These are phyloP conservation scores for Sesamia inferens DNA, from an alignment of 2,888 invertebrate genomes.

Conservation along the genomic window DNA sequence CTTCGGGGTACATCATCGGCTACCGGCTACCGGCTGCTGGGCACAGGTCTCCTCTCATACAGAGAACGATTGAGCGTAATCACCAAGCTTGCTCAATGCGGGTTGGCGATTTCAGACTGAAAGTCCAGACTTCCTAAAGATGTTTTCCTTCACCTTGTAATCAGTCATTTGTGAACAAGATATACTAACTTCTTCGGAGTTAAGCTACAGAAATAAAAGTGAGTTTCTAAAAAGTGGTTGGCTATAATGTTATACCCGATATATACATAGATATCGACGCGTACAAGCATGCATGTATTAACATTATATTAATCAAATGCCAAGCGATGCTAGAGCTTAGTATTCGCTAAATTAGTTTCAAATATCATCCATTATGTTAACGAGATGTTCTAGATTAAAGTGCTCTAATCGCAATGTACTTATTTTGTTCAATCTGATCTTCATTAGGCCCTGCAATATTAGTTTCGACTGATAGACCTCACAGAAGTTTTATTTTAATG, in stretches of 20 bases:
- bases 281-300: conserved; percentile 1
- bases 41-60: no score
- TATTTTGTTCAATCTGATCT: conserved; percentile 3
- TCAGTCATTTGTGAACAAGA: no score
- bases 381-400: conserved; percentile 29
- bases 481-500: neutral
- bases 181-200: no score
- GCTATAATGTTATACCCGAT: neutral
- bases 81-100: no score
- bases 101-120: no score
- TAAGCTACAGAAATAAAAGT: no score
- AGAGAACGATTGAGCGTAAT: no score
- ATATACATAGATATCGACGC: neutral
- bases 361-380: conserved; percentile 41
- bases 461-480: neutral
- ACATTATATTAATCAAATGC: conserved; percentile 20
- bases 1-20: neutral
- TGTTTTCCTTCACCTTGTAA: no score
- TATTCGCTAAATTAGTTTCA: conserved; percentile 37
- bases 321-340: conserved; percentile 1
- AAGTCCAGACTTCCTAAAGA: no score
- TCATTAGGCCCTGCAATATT: conserved; percentile 3
- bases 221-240: neutral
- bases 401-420: conserved; percentile 11
- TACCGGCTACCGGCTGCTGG: no score